These are phyloP conservation scores for Papilio elwesi DNA, from an alignment of 2,888 invertebrate genomes.

Conservation along the genomic window DNA sequence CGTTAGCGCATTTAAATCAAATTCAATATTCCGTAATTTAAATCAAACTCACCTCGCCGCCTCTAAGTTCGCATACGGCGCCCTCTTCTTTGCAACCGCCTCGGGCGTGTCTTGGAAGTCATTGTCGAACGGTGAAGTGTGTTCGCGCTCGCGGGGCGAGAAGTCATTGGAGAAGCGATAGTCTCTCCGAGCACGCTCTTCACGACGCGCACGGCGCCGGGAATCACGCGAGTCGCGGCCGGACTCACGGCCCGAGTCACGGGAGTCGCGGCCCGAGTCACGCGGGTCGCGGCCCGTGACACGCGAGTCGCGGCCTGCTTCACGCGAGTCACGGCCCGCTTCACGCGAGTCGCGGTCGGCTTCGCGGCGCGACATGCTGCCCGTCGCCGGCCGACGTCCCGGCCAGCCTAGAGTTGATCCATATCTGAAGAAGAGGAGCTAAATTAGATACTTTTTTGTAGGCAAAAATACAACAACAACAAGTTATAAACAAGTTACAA, in stretches of 20 bases:
- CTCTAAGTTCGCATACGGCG: slow-evolving; percentile 71
- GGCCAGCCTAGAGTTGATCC: slow-evolving; percentile 74
- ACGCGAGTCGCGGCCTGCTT: slow-evolving; percentile 56
- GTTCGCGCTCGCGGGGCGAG: slow-evolving; percentile 79
- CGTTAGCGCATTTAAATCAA: no score
- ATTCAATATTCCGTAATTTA: not conserved
- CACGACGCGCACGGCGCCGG: slow-evolving; percentile 51
- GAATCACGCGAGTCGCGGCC: slow-evolving; percentile 59
- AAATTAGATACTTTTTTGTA: not conserved
- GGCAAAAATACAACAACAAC: not conserved
- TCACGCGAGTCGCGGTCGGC: slow-evolving; percentile 53
- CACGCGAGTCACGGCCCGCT: slow-evolving; percentile 53
- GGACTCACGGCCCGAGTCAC: slow-evolving; percentile 64
- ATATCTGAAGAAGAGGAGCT: slow-evolving; percentile 55
- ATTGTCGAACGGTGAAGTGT: slow-evolving; percentile 85
- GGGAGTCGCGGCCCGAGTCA: slow-evolving; percentile 62
- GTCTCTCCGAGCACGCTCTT: slow-evolving; percentile 50
- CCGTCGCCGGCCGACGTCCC: slow-evolving; percentile 56
- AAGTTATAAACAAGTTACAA: no score
- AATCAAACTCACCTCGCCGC: slow-evolving; percentile 64
- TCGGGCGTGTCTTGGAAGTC: slow-evolving; percentile 82
- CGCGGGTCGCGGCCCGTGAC: slow-evolving; percentile 55
- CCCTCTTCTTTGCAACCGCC: slow-evolving; percentile 64
- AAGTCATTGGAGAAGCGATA: slow-evolving; percentile 87
- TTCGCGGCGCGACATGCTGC: slow-evolving; percentile 51